A percentile compares a stretch with the other conserved stretches of the same genome.
phyloP scores from a whole-genome alignment of 2,113 vertebrate species.

The Gasterosteus nipponicus region DNA sequence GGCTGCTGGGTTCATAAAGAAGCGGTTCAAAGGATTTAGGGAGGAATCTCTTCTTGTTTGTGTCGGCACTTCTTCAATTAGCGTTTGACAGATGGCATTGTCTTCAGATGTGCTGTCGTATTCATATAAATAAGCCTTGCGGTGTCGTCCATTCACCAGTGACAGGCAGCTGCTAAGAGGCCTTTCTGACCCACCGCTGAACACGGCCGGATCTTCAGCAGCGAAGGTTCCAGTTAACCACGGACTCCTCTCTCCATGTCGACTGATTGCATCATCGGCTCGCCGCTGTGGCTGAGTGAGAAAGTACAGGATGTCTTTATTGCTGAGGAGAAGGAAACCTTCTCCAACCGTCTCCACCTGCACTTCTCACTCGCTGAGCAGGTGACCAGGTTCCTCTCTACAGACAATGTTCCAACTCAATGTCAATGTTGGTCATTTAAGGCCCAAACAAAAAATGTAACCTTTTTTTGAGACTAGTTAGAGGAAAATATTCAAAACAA shows the following conservation, averaged over 20 bases:
- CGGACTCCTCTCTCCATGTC: slow-evolving; percentile 7
- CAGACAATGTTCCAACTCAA: not conserved
- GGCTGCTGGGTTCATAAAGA: slow-evolving; percentile 63
- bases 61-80: slow-evolving; percentile 67
- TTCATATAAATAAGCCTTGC: slow-evolving; percentile 60
- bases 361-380: not conserved
- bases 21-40: slow-evolving; percentile 66
- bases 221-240: slow-evolving; percentile 16
- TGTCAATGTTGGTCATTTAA: not conserved
- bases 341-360: slow-evolving; percentile 43
- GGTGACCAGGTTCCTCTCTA: not conserved
- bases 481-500: not conserved
- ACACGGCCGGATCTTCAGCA: too few species aligned
- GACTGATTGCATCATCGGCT: slow-evolving; percentile 43
- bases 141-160: slow-evolving; percentile 55
- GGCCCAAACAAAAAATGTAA: not conserved
- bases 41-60: slow-evolving; percentile 60
- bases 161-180: slow-evolving; percentile 64
- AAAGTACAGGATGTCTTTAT: slow-evolving; percentile 50
- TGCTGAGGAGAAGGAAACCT: slow-evolving; percentile 42
- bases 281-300: slow-evolving; percentile 2
- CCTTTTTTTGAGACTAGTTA: not conserved
- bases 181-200: slow-evolving; percentile 22
- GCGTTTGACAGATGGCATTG: slow-evolving; percentile 78
- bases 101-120: slow-evolving; percentile 71